Evolutionary conservation across 2,888 invertebrate genomes (phyloP).

Genomic region (Rapana venosa): DNA sequence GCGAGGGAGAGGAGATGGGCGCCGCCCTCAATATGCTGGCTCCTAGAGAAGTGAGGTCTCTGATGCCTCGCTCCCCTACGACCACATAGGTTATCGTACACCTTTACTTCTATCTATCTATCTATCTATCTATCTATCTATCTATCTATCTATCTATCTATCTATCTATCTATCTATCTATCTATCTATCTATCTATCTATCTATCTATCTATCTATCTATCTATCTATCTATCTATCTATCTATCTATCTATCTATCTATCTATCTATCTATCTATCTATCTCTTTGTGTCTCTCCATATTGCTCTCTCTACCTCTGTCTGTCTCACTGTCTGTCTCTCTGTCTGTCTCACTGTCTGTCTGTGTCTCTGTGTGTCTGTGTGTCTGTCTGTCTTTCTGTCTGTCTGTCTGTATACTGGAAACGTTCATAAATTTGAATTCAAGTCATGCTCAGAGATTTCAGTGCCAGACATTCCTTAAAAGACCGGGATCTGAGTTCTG

Average conservation of each 20-base stretch:
- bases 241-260: not conserved
- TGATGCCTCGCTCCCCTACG: too few relatives aligned
- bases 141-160: not conserved
- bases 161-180: not conserved
- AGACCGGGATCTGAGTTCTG: too few relatives aligned
- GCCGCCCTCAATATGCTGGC: too few relatives aligned
- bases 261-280: too few relatives aligned
- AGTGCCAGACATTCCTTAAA: too few relatives aligned
- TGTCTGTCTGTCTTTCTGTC: conserved; percentile 27
- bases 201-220: conserved; percentile 27
- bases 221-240: conserved; percentile 20
- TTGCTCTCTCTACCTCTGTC: not conserved
- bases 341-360: conserved; percentile 18
- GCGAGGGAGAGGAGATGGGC: too few relatives aligned
- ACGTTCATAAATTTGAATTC: not conserved
- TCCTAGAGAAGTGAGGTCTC: too few relatives aligned
- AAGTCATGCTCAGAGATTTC: too few relatives aligned
- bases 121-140: not conserved
- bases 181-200: not conserved
- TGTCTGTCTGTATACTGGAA: not conserved
- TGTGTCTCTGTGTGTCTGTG: conserved; percentile 31
- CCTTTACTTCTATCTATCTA: too few relatives aligned
- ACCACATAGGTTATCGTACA: too few relatives aligned
- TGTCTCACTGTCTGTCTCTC: not conserved
- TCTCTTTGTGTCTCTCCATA: too few relatives aligned